These are phyloP conservation scores for Typhlomys cinereus DNA, from an alignment of 2,113 vertebrate species.

Conservation along the genomic window DNA sequence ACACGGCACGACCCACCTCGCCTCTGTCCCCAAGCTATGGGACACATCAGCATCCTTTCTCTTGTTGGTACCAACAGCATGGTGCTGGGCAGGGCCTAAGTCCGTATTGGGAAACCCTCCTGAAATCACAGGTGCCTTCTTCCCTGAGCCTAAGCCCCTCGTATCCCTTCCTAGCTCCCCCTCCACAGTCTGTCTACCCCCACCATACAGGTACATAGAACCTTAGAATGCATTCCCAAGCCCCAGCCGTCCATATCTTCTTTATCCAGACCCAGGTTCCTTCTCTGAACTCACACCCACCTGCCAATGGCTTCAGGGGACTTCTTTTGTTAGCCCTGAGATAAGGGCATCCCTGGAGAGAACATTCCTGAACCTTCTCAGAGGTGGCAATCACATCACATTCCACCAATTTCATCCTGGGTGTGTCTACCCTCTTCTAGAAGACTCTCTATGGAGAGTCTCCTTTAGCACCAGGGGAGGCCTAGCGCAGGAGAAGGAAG, in stretches of 20 bases:
- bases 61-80: background rate
- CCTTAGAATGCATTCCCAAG: background rate
- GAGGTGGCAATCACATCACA: background rate
- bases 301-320: background rate
- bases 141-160: background rate
- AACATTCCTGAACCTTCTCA: background rate
- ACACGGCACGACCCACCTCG: background rate
- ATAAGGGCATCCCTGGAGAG: background rate
- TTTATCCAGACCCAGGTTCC: background rate
- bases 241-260: background rate
- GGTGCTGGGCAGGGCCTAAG: background rate
- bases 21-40: background rate
- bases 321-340: background rate
- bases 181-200: too few relatives aligned
- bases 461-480: background rate
- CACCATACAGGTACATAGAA: too few relatives aligned
- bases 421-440: background rate
- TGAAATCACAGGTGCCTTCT: background rate
- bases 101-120: background rate
- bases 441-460: background rate
- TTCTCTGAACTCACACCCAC: background rate
- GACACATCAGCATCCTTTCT: background rate
- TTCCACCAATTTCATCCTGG: background rate
- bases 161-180: background rate
- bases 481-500: background rate